Percentiles rank a stretch among this genome's conserved stretches.
Conservation (phyloP, 37 sponge, comb jelly and placozoan species). For the Agelas oroides region DNA sequence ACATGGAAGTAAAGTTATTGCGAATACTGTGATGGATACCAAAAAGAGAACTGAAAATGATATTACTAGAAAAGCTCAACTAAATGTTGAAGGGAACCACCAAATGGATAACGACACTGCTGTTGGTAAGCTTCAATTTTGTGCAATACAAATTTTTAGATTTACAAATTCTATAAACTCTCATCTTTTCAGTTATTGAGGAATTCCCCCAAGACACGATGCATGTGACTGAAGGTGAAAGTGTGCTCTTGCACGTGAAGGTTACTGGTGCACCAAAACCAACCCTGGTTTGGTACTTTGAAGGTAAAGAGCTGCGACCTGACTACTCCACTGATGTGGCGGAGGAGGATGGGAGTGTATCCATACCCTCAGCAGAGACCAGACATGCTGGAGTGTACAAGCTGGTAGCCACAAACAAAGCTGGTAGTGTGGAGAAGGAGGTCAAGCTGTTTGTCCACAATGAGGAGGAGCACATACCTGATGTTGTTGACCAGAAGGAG, state of each 20-base stretch:
- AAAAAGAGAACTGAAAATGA: no score
- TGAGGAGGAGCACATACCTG: no score
- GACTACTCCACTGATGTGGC: constrained; percentile 47
- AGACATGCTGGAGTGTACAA: constrained; percentile 46
- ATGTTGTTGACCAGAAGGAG: no score
- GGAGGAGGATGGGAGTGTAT: constrained; percentile 33
- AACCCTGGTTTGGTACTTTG: constrained; percentile 27
- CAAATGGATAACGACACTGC: no score
- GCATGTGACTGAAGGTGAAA: constrained; percentile 28
- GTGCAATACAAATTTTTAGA: no score
- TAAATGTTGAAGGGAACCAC: no score
- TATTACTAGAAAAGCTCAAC: no score
- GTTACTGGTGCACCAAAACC: constrained; percentile 42
- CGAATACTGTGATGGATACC: no score
- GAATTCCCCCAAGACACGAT: constrained; percentile 33
- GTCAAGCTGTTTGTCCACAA: not conserved
- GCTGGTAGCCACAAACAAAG: constrained; percentile 25
- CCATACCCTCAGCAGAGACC: constrained; percentile 33
- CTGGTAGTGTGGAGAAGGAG: constrained; percentile 16
- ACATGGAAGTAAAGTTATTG: no score
- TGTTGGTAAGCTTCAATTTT: no score
- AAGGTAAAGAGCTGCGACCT: not conserved
- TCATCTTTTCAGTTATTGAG: no score
- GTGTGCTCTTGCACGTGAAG: constrained; percentile 25
- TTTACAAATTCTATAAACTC: no score